Conservation (phyloP, 1,140 invertebrate species). For the Danaus melanippus region DNA sequence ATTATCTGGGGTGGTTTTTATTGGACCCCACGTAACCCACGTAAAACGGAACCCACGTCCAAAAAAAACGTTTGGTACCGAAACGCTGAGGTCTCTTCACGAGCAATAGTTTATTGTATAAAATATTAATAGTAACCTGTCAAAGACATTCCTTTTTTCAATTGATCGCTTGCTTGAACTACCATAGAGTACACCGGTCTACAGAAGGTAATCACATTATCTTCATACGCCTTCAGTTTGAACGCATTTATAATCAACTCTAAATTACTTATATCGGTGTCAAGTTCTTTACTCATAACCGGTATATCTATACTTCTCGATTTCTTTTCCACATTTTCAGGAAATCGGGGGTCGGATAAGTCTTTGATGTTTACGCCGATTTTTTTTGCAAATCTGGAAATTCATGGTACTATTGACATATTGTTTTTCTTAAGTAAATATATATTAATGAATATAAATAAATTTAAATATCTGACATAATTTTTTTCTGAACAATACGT, state of each 20-base stretch:
- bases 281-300: constrained; percentile 39
- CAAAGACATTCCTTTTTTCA: constrained; percentile 51
- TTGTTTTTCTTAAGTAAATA: too few species aligned
- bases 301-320: constrained; percentile 28
- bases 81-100: too few species aligned
- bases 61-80: too few species aligned
- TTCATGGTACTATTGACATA: too few species aligned
- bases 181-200: constrained; percentile 64
- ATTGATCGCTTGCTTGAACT: constrained; percentile 49
- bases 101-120: too few species aligned
- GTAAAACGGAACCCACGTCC: too few species aligned
- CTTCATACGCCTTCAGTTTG: constrained; percentile 58
- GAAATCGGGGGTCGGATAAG: constrained; percentile 58
- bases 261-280: constrained; percentile 46
- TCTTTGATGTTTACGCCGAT: constrained; percentile 62
- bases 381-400: constrained; percentile 60
- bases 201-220: constrained; percentile 60
- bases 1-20: too few species aligned
- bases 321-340: constrained; percentile 51
- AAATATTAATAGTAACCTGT: constrained; percentile 38
- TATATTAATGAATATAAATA: constrained; percentile 3
- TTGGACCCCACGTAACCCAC: too few species aligned
- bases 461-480: constrained; percentile 5
- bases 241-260: constrained; percentile 65
- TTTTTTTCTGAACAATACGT: background rate